Evolutionary conservation across 2,888 invertebrate species (phyloP), one percentile per base, ranked within the genome.

Genomic region (Eretmocerus hayati): DNA sequence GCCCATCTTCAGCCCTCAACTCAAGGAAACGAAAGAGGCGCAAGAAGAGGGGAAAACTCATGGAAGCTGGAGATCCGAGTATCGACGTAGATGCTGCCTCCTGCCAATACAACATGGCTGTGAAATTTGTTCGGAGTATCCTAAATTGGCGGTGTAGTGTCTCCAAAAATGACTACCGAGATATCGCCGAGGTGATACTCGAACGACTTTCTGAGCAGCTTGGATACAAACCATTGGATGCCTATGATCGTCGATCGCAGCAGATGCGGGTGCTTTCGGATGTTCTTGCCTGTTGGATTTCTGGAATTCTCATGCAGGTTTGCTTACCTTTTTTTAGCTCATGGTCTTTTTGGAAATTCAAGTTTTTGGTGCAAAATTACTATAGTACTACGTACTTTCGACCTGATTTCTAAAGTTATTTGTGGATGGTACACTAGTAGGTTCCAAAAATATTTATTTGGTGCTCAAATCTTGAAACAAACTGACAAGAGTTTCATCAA

Each of bases 241-340:
- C 59, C 5, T 63, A 60, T 15, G 67, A 69, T 36, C 55, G 64
- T 2, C 61, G 60, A 15, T 64, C 63, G 3, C 66, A 66, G 30
- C 71, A 70, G 47, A 60, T 70, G 57, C 58, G 57, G 13, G 56
- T 67, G 21, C 52, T 70, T 3, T 60, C 70, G 3, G 64, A 70
- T 18, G 33, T 63, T 0, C 54, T 69, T 19, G 64, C 66, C 8
- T 63, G 62, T 21, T 71, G 71, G 70, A 60, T 71, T 19, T 47
- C 62, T 4, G 69, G 64, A 0, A 56, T 71, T 2, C 37, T 69
- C 3, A 43, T 60, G 8, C 26, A 26, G 26, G 8, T 26, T n/a
- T n/a, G n/a, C n/a, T n/a, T n/a, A n/a, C n/a, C n/a, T n/a, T n/a
- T n/a, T n/a, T n/a, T n/a, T n/a, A n/a, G n/a, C n/a, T n/a, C n/a